phyloP scores from a whole-genome alignment of 2,888 invertebrate genomes.

The Pasiphila rectangulata region DNA sequence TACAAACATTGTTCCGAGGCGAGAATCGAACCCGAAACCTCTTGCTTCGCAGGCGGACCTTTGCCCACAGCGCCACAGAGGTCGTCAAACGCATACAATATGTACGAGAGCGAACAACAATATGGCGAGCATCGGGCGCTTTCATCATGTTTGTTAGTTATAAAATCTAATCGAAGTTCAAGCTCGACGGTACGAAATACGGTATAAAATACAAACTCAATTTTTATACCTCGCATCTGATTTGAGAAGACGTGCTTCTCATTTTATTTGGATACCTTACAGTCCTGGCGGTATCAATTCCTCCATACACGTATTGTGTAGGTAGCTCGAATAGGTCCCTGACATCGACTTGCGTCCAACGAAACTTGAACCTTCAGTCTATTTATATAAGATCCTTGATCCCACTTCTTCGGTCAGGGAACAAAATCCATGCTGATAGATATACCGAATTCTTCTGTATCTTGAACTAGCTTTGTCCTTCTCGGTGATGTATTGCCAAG shows the following conservation, averaged over 20 bases:
- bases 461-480: slow-evolving; percentile 11
- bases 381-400: not conserved
- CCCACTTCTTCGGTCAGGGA: no score
- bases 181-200: no score
- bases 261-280: slow-evolving; percentile 32
- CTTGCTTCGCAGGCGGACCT: no score
- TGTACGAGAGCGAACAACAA: no score
- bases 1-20: no score
- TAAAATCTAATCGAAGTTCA: no score
- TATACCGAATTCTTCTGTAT: slow-evolving; percentile 4
- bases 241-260: slow-evolving; percentile 25
- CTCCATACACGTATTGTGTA: slow-evolving; percentile 23
- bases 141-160: no score
- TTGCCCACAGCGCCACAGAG: no score
- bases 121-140: no score
- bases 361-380: not conserved
- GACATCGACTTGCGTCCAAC: not conserved
- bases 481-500: slow-evolving; percentile 10
- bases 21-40: no score
- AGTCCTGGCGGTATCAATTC: slow-evolving; percentile 27
- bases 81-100: no score
- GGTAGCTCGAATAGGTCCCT: not conserved
- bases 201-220: slow-evolving; percentile 22
- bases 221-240: slow-evolving; percentile 23
- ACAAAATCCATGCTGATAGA: no score